Evolutionary conservation across 1,140 invertebrate species (phyloP).

Genomic region (Pseudomyrmex dendroicus): DNA sequence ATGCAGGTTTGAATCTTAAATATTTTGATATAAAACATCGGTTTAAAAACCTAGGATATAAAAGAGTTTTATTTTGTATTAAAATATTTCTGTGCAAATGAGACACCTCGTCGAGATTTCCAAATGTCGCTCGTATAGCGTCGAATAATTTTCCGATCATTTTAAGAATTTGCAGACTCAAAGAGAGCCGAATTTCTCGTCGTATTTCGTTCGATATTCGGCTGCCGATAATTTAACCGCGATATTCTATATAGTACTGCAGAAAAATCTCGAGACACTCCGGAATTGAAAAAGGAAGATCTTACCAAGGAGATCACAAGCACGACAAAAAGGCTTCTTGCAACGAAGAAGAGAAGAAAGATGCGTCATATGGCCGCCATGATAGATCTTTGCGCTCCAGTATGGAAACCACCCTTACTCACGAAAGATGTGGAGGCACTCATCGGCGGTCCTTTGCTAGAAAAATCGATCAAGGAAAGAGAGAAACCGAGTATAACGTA

Average conservation of each 20-base stretch:
- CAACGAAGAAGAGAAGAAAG: not conserved
- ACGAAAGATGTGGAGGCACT: constrained; percentile 9
- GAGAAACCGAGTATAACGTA: not conserved
- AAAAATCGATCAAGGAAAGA: constrained; percentile 18
- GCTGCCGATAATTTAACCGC: constrained; percentile 27
- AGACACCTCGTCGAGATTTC: not conserved
- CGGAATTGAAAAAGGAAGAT: not conserved
- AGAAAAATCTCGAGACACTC: constrained; percentile 22
- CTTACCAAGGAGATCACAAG: constrained; percentile 6
- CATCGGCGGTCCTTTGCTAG: not conserved
- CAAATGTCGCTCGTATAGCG: not conserved
- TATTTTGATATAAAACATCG: not conserved
- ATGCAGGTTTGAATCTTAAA: constrained; percentile 5
- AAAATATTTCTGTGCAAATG: not conserved
- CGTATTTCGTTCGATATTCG: not conserved
- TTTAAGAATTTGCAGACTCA: not conserved
- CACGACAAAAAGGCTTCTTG: not conserved
- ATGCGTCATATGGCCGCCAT: not conserved
- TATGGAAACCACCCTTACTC: not conserved
- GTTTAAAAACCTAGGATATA: constrained; percentile 3
- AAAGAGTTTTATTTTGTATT: not conserved
- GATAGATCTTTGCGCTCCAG: constrained; percentile 45
- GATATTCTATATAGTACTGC: constrained; percentile 33
- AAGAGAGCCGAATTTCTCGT: not conserved
- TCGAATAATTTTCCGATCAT: not conserved